Percentiles rank a stretch among this genome's conserved stretches.
Evolutionary conservation across 2,797 vertebrate genomes (phyloP).

Genomic region (Anguilla anguilla): DNA sequence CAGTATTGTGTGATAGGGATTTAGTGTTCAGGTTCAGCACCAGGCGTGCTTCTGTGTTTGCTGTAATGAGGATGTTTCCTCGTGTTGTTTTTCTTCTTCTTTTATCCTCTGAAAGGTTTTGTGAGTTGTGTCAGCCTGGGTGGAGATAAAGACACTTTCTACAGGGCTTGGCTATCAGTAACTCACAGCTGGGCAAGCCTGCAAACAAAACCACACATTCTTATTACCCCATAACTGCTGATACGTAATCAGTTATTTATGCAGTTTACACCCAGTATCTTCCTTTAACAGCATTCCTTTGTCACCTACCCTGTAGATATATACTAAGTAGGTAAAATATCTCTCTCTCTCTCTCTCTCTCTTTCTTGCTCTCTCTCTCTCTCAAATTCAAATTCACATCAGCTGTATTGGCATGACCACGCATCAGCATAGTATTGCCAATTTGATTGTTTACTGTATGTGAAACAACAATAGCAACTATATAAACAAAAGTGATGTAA

Average conservation of each 20-base stretch:
- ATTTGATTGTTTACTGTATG: too few species aligned
- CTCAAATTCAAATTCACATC: neutral
- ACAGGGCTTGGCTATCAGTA: conserved; percentile 24
- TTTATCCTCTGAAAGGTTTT: conserved; percentile 29
- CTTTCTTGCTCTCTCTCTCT: conserved; percentile 5
- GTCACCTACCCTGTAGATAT: conserved; percentile 16
- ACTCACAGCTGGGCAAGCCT: conserved; percentile 17
- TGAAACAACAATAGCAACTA: too few species aligned
- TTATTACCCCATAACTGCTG: conserved; percentile 12
- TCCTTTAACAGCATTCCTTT: neutral
- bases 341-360: neutral
- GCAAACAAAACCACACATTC: neutral
- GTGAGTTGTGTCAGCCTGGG: conserved; percentile 9
- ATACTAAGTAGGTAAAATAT: conserved; percentile 3
- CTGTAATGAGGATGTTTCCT: conserved; percentile 12
- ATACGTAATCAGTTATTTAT: conserved; percentile 21
- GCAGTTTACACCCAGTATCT: conserved; percentile 10
- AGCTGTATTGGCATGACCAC: too few species aligned
- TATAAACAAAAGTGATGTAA: too few species aligned
- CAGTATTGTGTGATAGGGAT: neutral
- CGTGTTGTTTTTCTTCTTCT: neutral
- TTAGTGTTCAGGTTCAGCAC: neutral
- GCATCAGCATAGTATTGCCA: too few species aligned
- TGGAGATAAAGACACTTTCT: conserved; percentile 27
- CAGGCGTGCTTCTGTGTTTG: neutral